phyloP scores from a whole-genome alignment of 2,797 vertebrate species.

The Strix occidentalis region DNA sequence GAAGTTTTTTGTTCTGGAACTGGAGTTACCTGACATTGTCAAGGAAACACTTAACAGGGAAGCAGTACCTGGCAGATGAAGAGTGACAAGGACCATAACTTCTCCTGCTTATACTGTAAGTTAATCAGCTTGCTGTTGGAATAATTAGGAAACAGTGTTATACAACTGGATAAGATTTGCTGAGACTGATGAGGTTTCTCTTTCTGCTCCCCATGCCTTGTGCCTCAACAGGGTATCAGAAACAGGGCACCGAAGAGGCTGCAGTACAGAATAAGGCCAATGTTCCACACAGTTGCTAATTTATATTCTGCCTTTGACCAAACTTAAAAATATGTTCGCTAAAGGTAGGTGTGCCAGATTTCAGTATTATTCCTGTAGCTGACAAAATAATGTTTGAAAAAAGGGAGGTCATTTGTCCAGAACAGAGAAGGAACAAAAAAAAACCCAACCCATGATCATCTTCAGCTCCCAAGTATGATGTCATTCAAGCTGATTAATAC shows the following conservation, averaged over 20 bases:
- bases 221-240: not conserved
- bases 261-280: not conserved
- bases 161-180: not conserved
- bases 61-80: not conserved
- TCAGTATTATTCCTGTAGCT: not conserved
- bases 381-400: not conserved
- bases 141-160: not conserved
- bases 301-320: not conserved
- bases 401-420: not conserved
- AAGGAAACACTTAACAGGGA: not conserved
- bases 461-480: not conserved
- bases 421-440: not conserved
- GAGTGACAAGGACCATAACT: not conserved
- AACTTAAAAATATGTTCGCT: not conserved
- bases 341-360: not conserved
- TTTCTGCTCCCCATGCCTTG: not conserved
- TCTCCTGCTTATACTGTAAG: not conserved
- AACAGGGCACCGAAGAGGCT: not conserved
- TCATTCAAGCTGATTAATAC: not conserved
- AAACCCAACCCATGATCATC: not conserved
- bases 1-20: not conserved
- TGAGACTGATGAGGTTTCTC: not conserved
- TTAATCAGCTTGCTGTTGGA: not conserved
- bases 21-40: not conserved
- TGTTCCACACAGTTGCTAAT: not conserved